A percentile compares a stretch with the other conserved stretches of the same genome.
These are phyloP conservation scores for Papilio glaucus DNA, from an alignment of 1,140 invertebrate genomes.

Conservation along the genomic window DNA sequence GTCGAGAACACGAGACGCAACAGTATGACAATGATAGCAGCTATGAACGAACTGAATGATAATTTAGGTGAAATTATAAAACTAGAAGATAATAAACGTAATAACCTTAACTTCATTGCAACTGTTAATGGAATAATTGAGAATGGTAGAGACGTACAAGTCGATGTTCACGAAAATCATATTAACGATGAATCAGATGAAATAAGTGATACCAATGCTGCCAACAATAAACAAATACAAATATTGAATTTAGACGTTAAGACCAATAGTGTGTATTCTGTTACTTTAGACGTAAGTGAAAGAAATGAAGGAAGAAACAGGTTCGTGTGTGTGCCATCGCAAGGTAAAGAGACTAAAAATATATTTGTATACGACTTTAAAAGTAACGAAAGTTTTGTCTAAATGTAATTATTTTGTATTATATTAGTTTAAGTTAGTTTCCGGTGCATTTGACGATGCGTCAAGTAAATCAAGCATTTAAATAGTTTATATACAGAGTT, in stretches of 20 bases:
- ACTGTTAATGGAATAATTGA: conserved; percentile 42
- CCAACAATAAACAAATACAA: conserved; percentile 79
- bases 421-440: conserved; percentile 36
- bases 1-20: conserved; percentile 80
- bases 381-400: conserved; percentile 80
- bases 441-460: conserved; percentile 19
- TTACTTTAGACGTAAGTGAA: conserved; percentile 74
- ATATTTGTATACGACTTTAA: conserved; percentile 82
- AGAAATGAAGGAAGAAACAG: conserved; percentile 65
- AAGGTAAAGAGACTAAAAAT: conserved; percentile 67
- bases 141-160: conserved; percentile 49
- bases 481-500: conserved; percentile 23
- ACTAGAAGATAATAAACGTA: conserved; percentile 44
- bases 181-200: conserved; percentile 43
- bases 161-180: conserved; percentile 61
- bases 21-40: conserved; percentile 80
- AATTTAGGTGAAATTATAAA: conserved; percentile 54
- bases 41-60: conserved; percentile 70
- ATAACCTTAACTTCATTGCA: conserved; percentile 39
- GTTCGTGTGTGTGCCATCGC: conserved; percentile 71
- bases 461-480: conserved; percentile 36
- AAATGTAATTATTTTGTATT: conserved; percentile 44
- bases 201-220: conserved; percentile 41
- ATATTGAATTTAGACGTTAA: conserved; percentile 80
- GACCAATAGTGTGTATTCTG: conserved; percentile 77